Evolutionary conservation across 2,888 invertebrate genomes (phyloP), one percentile per base, ranked within the genome.

Genomic region (Chrysina gloriosa): DNA sequence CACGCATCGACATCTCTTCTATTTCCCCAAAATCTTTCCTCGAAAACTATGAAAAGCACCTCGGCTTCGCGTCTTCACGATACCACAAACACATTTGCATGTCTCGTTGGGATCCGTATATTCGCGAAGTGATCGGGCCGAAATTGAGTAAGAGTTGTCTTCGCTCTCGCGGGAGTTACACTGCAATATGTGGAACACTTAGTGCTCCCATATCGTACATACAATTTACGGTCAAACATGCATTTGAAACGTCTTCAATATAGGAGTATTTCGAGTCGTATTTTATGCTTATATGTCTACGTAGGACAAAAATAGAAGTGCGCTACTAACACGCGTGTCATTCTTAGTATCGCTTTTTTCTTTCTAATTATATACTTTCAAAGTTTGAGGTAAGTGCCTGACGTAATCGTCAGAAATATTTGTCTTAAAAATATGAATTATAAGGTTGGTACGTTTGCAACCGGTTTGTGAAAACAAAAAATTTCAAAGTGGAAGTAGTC

Each of bases 191-290:
- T 23, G 36, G 23, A 19, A 54, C 31, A 54, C 54, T 31, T 21
- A n/a, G 34, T 54, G 54, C 31, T 16, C 19, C 19, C 14, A 14
- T 58, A 36, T 56, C 36, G 56, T 56, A 56, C 36, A 56, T 56
- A 56, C 23, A 39, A 58, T 23, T 58, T 58, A 27, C 25, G 39
- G n/a, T 39, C 39, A 9, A 36, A 58, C 39, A 58, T 58, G 42
- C 58, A 58, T 58, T 25, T 39, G 58, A 58, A 58, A 58, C 42
- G 42, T 58, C 58, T 58, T 58, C 39, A 16, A 14, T 39, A 39
- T 58, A n/a, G n/a, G n/a, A n/a, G n/a, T n/a, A n/a, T n/a, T n/a
- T n/a, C n/a, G n/a, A n/a, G n/a, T n/a, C n/a, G n/a, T n/a, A n/a
- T n/a, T n/a, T n/a, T n/a, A n/a, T n/a, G n/a, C n/a, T 25, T 36